Conservation (phyloP, 1,140 invertebrate species). For the Campoletis sonorensis region DNA sequence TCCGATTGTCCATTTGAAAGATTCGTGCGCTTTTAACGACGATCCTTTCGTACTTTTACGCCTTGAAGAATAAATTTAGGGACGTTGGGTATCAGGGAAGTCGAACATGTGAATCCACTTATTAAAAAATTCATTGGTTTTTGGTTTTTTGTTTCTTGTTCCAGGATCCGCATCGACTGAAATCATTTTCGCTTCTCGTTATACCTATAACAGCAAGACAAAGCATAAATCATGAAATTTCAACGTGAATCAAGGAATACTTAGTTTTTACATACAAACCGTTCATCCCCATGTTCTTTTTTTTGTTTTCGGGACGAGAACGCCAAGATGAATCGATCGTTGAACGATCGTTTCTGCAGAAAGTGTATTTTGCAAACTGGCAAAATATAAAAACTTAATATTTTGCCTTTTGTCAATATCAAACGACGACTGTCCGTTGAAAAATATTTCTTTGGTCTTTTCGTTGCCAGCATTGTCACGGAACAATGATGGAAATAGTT, state of each 20-base stretch:
- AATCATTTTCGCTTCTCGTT: conserved; percentile 63
- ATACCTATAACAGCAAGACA: conserved; percentile 70
- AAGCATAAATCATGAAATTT: conserved; percentile 70
- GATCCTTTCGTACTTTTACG: conserved; percentile 12
- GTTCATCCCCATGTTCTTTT: not conserved
- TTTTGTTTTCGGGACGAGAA: not conserved
- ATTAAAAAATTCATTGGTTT: conserved; percentile 12
- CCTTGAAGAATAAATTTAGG: conserved; percentile 8
- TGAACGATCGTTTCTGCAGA: not conserved
- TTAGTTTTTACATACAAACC: conserved; percentile 28
- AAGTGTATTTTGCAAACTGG: not conserved
- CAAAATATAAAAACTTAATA: no score
- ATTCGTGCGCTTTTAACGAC: not conserved
- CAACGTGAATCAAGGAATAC: conserved; percentile 2
- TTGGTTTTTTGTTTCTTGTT: not conserved
- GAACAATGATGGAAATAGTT: no score
- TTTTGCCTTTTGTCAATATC: no score
- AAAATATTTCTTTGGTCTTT: no score
- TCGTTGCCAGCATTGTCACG: no score
- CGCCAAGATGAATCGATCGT: not conserved
- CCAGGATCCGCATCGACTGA: conserved; percentile 55
- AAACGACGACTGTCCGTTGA: no score
- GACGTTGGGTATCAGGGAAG: not conserved
- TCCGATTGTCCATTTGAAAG: conserved; percentile 35
- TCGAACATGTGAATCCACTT: not conserved